Evolutionary conservation across 2,797 vertebrate genomes (phyloP), one percentile per base, ranked within the genome.

Genomic region (Pitangus sulphuratus): DNA sequence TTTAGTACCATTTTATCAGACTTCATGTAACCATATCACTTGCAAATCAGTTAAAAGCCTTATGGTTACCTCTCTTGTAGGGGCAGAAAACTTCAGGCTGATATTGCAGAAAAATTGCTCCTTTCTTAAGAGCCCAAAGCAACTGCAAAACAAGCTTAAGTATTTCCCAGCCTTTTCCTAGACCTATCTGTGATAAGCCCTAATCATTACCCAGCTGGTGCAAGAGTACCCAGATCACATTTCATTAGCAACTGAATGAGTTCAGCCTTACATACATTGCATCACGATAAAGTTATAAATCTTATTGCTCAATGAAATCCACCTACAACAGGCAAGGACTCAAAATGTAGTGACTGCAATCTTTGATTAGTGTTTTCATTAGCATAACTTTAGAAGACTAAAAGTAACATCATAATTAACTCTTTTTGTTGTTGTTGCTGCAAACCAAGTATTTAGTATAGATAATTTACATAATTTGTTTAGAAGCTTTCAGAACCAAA

Each of bases 131-230:
- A 64, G 39, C 44, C 57, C 30, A 22, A n/a, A 40, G 7, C 1
- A 54, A 4, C 61, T 84, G 28, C 72, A 83, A 79, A 96, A 66
- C 44, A 69, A 90, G 77, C 45, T 95, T 85, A 96, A 89, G 51
- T 83, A 84, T 90, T 87, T 90, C 44, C 76, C 69, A 81, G 82
- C 80, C 60, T 54, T 81, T 93, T 87, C 86, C 83, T 96, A 77
- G 79, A 66, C 80, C 84, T 70, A 47, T 89, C 81, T 39, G 64
- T 78, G 89, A 92, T 69, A 72, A 92, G 74, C 48, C 54, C 79
- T 62, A 87, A 93, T 92, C 75, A 91, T 50, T 58, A 78, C 58
- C 35, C 96, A 97, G 60, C 75, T 96, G 96, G 28, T 90, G 84
- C 37, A 60, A 70, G n/a, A 84, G 72, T 65, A 33, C 37, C 79